Evolutionary conservation across 2,888 invertebrate species (phyloP).

Genomic region (Zonitis immaculata): DNA sequence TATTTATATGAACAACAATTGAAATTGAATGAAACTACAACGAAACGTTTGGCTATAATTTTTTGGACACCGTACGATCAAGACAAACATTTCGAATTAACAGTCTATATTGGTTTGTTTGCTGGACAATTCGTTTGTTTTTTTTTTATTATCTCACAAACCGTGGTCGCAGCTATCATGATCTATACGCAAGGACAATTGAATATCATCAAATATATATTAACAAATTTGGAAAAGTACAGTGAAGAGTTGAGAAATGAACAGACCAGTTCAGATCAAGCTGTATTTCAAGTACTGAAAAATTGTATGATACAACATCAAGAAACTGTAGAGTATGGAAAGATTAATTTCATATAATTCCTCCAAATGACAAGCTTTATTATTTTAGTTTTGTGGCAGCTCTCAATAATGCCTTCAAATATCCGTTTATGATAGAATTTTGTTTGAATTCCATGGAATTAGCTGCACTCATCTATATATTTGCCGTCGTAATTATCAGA

Average conservation of each 20-base stretch:
- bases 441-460: background rate
- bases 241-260: background rate
- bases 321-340: background rate
- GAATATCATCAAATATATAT: too few relatives aligned
- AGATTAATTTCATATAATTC: too few relatives aligned
- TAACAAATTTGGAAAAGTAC: background rate
- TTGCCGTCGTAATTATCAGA: background rate
- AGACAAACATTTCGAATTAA: too few relatives aligned
- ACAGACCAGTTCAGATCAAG: background rate
- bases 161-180: too few relatives aligned
- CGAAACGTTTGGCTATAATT: too few relatives aligned
- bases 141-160: too few relatives aligned
- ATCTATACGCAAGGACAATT: too few relatives aligned
- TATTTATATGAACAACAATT: too few relatives aligned
- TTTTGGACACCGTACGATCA: too few relatives aligned
- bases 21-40: too few relatives aligned
- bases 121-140: too few relatives aligned
- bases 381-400: background rate
- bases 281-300: background rate
- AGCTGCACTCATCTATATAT: background rate
- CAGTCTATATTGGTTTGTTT: too few relatives aligned
- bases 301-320: background rate
- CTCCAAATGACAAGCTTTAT: background rate
- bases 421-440: background rate
- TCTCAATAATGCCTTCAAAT: background rate